Conservation (phyloP, 1,140 invertebrate species). For the Drosophila arawakana region DNA sequence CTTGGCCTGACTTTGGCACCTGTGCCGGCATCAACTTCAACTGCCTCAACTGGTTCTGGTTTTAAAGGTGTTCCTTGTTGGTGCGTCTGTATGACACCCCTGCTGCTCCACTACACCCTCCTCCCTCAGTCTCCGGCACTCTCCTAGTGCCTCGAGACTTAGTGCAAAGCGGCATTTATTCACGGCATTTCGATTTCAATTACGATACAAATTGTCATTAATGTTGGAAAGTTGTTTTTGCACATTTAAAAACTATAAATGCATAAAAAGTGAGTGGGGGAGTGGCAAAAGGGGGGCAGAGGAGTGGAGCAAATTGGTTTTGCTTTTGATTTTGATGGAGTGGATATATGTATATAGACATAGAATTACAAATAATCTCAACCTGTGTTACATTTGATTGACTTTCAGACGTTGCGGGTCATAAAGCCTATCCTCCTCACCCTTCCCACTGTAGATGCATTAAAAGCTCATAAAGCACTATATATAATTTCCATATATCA, state of each 20-base stretch:
- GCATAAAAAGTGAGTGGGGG: slow-evolving; percentile 10
- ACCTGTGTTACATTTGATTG: slow-evolving; percentile 77
- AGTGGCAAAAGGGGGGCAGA: not conserved
- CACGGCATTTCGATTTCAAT: slow-evolving; percentile 83
- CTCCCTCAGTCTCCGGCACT: slow-evolving; percentile 2
- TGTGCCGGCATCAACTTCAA: slow-evolving; percentile 30
- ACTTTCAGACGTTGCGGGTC: slow-evolving; percentile 66
- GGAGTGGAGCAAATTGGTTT: slow-evolving; percentile 36
- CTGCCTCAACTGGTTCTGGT: slow-evolving; percentile 64
- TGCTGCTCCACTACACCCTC: not conserved
- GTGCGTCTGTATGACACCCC: slow-evolving; percentile 49
- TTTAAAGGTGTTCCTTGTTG: slow-evolving; percentile 76
- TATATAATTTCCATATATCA: slow-evolving; percentile 69
- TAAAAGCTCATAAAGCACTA: slow-evolving; percentile 77
- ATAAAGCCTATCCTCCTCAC: slow-evolving; percentile 42
- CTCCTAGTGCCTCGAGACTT: slow-evolving; percentile 52
- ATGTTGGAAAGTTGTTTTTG: slow-evolving; percentile 82
- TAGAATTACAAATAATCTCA: slow-evolving; percentile 59
- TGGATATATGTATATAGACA: slow-evolving; percentile 40
- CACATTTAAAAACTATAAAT: slow-evolving; percentile 44
- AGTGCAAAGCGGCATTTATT: slow-evolving; percentile 83
- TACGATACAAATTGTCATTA: slow-evolving; percentile 83
- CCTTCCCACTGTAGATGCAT: slow-evolving; percentile 39
- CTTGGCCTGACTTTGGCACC: slow-evolving; percentile 43
- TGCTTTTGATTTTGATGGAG: slow-evolving; percentile 60